phyloP scores from a whole-genome alignment of 2,113 vertebrate species.

The Apteryx mantelli region DNA sequence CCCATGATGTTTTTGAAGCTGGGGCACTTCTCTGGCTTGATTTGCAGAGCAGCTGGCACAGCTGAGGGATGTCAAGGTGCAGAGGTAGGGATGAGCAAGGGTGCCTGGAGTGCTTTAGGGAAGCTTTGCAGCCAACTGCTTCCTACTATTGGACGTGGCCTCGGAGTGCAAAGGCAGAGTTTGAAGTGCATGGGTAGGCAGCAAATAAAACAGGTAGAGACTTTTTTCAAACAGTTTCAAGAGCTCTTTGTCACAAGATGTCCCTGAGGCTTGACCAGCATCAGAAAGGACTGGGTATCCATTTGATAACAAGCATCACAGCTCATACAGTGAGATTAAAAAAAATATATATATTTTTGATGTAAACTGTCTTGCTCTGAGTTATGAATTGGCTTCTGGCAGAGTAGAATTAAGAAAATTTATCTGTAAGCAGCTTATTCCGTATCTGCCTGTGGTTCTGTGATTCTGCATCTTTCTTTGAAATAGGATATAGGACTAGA shows the following conservation, averaged over 20 bases:
- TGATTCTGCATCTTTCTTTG: neutral
- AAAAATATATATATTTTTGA: neutral
- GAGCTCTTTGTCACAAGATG: neutral
- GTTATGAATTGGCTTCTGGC: neutral
- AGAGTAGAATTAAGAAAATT: neutral
- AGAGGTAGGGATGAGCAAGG: neutral
- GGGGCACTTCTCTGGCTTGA: neutral
- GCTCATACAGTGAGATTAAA: neutral
- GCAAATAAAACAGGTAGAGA: neutral
- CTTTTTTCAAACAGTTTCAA: neutral
- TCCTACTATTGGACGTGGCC: accelerated
- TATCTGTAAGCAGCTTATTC: neutral
- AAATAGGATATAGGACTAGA: neutral
- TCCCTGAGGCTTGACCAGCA: neutral
- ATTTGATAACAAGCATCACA: neutral
- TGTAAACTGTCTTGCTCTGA: neutral
- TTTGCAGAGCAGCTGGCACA: neutral
- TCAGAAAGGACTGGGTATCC: neutral
- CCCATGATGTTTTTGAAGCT: neutral
- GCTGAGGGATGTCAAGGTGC: neutral
- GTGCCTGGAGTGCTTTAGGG: neutral
- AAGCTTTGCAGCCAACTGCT: neutral
- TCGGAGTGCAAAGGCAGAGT: neutral
- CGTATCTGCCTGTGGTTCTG: neutral
- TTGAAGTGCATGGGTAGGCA: neutral